Conservation (phyloP, 1,140 invertebrate genomes). For the Tetraneura akinire region DNA sequence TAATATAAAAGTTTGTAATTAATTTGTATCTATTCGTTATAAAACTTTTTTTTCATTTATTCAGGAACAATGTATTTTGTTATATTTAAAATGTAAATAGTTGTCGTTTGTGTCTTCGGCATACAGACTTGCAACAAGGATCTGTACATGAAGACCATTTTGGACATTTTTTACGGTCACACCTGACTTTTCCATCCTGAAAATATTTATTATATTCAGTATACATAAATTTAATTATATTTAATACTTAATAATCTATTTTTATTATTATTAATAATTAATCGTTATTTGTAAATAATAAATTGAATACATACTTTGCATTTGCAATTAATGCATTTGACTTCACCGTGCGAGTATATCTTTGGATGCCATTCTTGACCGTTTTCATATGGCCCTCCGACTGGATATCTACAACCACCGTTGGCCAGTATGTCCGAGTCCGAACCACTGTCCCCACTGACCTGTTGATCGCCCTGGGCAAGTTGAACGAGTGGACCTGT, state of each 20-base stretch:
- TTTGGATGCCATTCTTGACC: constrained; percentile 84
- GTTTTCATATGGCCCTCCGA: constrained; percentile 72
- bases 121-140: constrained; percentile 61
- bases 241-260: no score
- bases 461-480: constrained; percentile 48
- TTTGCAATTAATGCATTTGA: constrained; percentile 82
- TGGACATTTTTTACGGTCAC: constrained; percentile 76
- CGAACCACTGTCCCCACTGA: constrained; percentile 53
- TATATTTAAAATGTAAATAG: constrained; percentile 22
- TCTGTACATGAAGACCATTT: constrained; percentile 68
- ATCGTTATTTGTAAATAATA: no score
- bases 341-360: constrained; percentile 77
- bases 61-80: constrained; percentile 44
- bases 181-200: constrained; percentile 78
- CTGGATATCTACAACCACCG: constrained; percentile 76
- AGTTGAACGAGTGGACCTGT: constrained; percentile 18
- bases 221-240: neutral
- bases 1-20: constrained; percentile 36
- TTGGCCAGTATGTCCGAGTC: constrained; percentile 70
- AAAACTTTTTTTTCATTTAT: constrained; percentile 16
- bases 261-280: no score
- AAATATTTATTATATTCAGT: constrained; percentile 55
- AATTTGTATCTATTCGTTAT: constrained; percentile 22
- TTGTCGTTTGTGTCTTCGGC: constrained; percentile 28
- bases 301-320: constrained; percentile 72